Conservation (phyloP, 2,888 invertebrate genomes). For the Leistus spinibarbis region DNA sequence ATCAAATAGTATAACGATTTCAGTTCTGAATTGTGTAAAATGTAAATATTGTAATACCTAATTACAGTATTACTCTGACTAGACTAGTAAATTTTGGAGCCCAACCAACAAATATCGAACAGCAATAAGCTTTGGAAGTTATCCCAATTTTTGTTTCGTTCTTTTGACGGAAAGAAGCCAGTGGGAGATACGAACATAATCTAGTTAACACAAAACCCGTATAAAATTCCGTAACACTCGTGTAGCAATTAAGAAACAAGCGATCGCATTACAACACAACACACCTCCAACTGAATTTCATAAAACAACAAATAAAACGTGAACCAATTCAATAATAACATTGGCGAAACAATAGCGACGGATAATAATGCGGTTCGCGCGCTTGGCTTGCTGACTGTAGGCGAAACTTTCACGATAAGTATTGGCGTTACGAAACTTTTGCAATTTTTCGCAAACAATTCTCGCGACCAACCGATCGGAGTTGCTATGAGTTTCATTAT, state of each 20-base stretch:
- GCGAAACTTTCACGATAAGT: not conserved
- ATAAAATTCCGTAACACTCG: conserved; percentile 31
- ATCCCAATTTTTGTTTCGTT: too few species aligned
- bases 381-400: not conserved
- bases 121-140: too few species aligned
- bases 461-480: not conserved
- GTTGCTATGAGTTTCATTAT: too few species aligned
- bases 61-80: too few species aligned
- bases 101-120: too few species aligned
- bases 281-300: not conserved
- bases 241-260: conserved; percentile 35
- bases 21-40: too few species aligned
- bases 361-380: not conserved
- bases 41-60: too few species aligned
- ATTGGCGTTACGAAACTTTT: conserved; percentile 1
- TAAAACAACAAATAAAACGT: not conserved
- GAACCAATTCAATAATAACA: not conserved
- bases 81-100: too few species aligned
- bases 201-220: conserved; percentile 30
- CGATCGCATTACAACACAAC: conserved; percentile 27
- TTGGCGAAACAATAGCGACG: not conserved
- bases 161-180: too few species aligned
- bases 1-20: too few species aligned
- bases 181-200: conserved; percentile 9
- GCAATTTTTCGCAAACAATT: conserved; percentile 11